Conservation (phyloP, 2,888 invertebrate genomes). For the Caenorhabditis imperialis region DNA sequence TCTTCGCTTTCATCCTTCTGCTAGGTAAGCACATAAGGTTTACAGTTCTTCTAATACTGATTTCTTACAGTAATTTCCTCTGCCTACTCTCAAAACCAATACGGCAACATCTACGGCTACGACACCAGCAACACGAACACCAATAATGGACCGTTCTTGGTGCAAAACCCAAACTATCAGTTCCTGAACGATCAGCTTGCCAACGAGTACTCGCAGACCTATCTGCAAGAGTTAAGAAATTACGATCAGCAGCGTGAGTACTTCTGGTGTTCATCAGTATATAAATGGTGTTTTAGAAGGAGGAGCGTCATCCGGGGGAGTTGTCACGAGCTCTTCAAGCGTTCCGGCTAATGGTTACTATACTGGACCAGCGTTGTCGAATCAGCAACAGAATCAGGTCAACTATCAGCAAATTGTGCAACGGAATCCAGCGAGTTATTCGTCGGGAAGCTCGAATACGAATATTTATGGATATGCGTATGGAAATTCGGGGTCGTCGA, state of each 20-base stretch:
- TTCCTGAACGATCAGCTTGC: constrained; percentile 60
- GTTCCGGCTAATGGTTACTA: constrained; percentile 48
- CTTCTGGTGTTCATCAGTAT: no score
- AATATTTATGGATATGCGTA: constrained; percentile 54
- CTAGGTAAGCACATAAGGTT: constrained; percentile 23
- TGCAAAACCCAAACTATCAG: constrained; percentile 63
- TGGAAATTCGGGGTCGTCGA: constrained; percentile 14
- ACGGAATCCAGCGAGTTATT: constrained; percentile 22
- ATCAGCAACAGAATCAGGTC: constrained; percentile 60
- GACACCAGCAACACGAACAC: constrained; percentile 42
- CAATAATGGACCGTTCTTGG: constrained; percentile 40
- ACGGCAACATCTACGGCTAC: constrained; percentile 65
- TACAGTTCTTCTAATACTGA: background rate
- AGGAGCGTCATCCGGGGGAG: constrained; percentile 9
- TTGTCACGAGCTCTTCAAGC: constrained; percentile 31
- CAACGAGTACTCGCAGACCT: constrained; percentile 57
- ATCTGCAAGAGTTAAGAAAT: constrained; percentile 37
- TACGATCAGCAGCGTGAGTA: constrained; percentile 34
- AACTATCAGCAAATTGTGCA: constrained; percentile 65
- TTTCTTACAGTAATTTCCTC: constrained; percentile 15
- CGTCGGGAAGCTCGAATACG: constrained; percentile 10
- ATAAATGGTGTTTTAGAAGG: no score
- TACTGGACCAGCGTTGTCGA: constrained; percentile 56
- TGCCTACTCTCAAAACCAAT: constrained; percentile 10
- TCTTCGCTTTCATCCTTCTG: constrained; percentile 7